phyloP scores from a whole-genome alignment of 2,797 vertebrate genomes.

The Coilia nasus region DNA sequence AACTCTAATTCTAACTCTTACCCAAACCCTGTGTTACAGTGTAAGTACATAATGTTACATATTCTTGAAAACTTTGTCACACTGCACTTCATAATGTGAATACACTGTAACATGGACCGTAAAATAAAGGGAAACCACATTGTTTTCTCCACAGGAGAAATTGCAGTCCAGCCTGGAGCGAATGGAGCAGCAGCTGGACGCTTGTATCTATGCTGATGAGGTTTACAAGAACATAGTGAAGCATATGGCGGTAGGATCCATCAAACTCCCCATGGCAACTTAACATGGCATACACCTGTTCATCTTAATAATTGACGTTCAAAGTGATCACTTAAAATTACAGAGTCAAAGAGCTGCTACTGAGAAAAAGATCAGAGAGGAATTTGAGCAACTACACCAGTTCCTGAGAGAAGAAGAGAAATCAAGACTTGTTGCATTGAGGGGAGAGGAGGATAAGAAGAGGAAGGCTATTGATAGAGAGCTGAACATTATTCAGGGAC shows the following conservation, averaged over 20 bases:
- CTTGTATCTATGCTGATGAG: constrained; percentile 17
- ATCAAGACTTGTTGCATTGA: constrained; percentile 65
- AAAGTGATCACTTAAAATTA: not conserved
- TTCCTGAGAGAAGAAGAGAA: constrained; percentile 71
- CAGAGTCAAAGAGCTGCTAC: not conserved
- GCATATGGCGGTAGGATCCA: constrained; percentile 34
- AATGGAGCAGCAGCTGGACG: constrained; percentile 36
- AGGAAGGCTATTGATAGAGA: constrained; percentile 48
- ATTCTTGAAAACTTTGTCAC: no score
- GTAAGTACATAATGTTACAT: no score
- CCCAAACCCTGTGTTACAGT: no score
- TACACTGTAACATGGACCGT: no score
- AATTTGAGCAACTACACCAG: constrained; percentile 71
- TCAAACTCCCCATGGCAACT: constrained; percentile 35
- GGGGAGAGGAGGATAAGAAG: constrained; percentile 63
- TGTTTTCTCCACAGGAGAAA: not conserved
- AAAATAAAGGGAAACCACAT: no score
- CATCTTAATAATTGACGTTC: not conserved
- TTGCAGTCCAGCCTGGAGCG: constrained; percentile 34
- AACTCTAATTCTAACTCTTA: no score
- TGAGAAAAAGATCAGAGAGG: constrained; percentile 48
- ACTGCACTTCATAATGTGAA: no score
- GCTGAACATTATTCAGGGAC: constrained; percentile 53
- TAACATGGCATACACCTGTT: not conserved
- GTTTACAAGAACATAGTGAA: constrained; percentile 32